Conservation (phyloP, 1,140 invertebrate genomes). For the Artemia franciscana region DNA sequence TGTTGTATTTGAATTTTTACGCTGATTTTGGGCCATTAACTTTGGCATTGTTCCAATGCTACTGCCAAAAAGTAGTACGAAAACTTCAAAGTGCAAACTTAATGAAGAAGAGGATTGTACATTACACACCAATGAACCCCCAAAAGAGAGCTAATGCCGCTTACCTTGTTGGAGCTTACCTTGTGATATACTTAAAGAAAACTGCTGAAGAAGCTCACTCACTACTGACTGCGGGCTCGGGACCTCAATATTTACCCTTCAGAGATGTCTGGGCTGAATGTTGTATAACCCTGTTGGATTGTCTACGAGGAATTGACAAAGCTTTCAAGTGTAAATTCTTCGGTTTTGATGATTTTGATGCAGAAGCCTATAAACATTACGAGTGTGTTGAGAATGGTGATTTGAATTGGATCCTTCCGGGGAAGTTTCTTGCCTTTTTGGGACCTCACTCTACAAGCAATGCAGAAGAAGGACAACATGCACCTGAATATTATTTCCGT, state of each 20-base stretch:
- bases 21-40: slow-evolving; percentile 93
- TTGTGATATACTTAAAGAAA: slow-evolving; percentile 70
- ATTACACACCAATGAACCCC: slow-evolving; percentile 64
- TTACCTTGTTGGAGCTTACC: slow-evolving; percentile 70
- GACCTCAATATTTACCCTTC: slow-evolving; percentile 39
- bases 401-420: slow-evolving; percentile 94
- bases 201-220: slow-evolving; percentile 59
- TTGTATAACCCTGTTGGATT: slow-evolving; percentile 61
- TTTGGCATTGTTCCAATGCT: slow-evolving; percentile 79
- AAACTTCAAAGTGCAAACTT: slow-evolving; percentile 38
- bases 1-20: slow-evolving; percentile 92
- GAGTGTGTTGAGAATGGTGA: slow-evolving; percentile 95
- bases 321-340: slow-evolving; percentile 75
- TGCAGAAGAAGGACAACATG: slow-evolving; percentile 75
- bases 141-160: slow-evolving; percentile 51
- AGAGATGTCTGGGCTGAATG: slow-evolving; percentile 68
- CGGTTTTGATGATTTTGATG: slow-evolving; percentile 81
- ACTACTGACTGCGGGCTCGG: slow-evolving; percentile 41
- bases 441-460: slow-evolving; percentile 80
- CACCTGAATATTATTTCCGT: slow-evolving; percentile 83
- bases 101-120: slow-evolving; percentile 60
- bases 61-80: slow-evolving; percentile 69
- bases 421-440: slow-evolving; percentile 93
- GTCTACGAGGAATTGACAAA: slow-evolving; percentile 72
- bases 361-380: slow-evolving; percentile 83